Evolutionary conservation across 2,113 vertebrate genomes (phyloP), one percentile per base, ranked within the genome.

Genomic region (Narcine bancroftii): DNA sequence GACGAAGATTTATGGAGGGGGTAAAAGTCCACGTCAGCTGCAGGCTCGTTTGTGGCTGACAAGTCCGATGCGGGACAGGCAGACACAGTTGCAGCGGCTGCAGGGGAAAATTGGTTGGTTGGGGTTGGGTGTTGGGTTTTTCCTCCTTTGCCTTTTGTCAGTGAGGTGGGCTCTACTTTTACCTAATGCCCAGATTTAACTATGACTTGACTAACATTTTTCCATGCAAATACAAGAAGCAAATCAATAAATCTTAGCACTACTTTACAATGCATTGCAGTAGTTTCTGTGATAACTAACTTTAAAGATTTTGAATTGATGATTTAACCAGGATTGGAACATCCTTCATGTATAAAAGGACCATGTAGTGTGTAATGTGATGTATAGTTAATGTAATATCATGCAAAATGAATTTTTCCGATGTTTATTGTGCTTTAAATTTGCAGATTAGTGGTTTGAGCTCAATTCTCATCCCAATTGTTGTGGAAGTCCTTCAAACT

Each of bases 401-500:
- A 42, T 91, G 65, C 19, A 69, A 60, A 53, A 19, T 47, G 6
- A 77, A 60, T 47, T 29, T 69, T 53, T 53, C 29, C 24, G 65
- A 19, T 65, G 33, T 89, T 92, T 53, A 60, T 0, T 89, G 81
- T 47, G 0, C 0, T 93, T 95, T 93, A n/a, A 92, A 76, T 93
- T 94, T 94, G 10, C 93, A 99, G 98, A 89, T 99, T 93, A 95
- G 93, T 0, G 94, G 95, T 53, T 85, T 99, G 94, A 96, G 94
- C 21, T 94, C 97, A 0, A 95, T 95, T 0, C 92, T 98, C 94
- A 96, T 96, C 93, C 96, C 97, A 0, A 94, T 98, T 47, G 94
- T 99, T 92, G 89, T 99, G 95, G 98, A 99, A 36, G 93, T 97
- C 33, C 93, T 99, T 29, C 94, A 98, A 81, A 97, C 95, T 56